Evolutionary conservation across 1,140 invertebrate genomes (phyloP), one percentile per base, ranked within the genome.

Genomic region (Brachystomella parvula): DNA sequence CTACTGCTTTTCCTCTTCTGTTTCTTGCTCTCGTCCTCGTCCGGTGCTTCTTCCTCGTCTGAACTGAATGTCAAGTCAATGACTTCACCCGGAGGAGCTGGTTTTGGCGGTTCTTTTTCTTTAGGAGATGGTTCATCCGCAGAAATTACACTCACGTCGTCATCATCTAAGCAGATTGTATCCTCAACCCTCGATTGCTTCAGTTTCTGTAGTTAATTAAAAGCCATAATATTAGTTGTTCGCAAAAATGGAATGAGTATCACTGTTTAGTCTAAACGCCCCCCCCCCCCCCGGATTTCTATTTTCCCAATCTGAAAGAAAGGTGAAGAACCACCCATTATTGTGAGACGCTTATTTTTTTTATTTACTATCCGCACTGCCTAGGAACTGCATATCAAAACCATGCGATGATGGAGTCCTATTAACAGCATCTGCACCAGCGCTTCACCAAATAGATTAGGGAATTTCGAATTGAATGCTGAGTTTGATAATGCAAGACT

Each of bases 121-220:
- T 32, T 62, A 12, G 57, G 6, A 9, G 26, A 17, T 44, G 39
- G 30, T 6, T 32, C 28, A 15, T 66, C 47, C 0, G 64, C 69
- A 30, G 63, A 60, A 47, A 70, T 67, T 1, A 66, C 31, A 31
- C 15, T 3, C 9, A 70, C 24, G 30, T 56, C 39, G 30, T 67
- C 69, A 57, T 71, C 69, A 44, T 70, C 69, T 21, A 70, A 35
- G n/a, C 65, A 67, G 56, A 70, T 70, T 31, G 65, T 67, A 15
- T 53, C 49, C 9, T 24, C 21, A 12, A 53, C 12, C 49, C 24
- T 53, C 6, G 15, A 53, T 6, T 6, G 21, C 49, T 53, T 53
- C 49, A 53, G 21, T n/a, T n/a, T 44, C 39, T 44, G 39, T 44
- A 12, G 39, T n/a, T n/a, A n/a, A n/a, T n/a, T n/a, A n/a, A n/a